Conservation (phyloP, 2,888 invertebrate species). For the Siphonodentalium dalli region DNA sequence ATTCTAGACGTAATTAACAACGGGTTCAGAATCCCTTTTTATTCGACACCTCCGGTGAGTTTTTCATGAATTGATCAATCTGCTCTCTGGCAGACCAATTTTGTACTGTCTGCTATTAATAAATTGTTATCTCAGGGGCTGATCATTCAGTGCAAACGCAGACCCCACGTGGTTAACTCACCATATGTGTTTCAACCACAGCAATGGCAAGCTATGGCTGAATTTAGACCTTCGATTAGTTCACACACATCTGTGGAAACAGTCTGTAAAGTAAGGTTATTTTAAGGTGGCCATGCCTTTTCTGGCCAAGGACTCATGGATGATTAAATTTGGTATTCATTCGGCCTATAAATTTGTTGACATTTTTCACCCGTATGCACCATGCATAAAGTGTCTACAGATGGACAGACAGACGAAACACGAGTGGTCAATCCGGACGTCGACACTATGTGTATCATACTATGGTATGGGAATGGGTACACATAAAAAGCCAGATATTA, state of each 20-base stretch:
- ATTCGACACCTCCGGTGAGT: no score
- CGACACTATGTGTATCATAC: no score
- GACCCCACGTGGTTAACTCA: conserved; percentile 6
- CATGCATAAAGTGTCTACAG: no score
- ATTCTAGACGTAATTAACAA: no score
- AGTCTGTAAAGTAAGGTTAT: conserved; percentile 11
- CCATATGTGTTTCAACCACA: conserved; percentile 2
- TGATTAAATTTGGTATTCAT: conserved; percentile 12
- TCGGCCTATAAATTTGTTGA: conserved; percentile 13
- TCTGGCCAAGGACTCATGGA: conserved; percentile 3
- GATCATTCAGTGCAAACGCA: conserved; percentile 1
- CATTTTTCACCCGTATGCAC: conserved; percentile 5
- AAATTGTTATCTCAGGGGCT: conserved; percentile 1
- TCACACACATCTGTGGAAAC: conserved; percentile 8
- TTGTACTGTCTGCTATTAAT: conserved; percentile 1
- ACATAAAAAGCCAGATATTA: no score
- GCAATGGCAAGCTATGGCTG: conserved; percentile 1
- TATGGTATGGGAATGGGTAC: no score
- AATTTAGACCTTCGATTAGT: conserved; percentile 7
- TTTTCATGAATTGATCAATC: conserved; percentile 2
- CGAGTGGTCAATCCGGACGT: no score
- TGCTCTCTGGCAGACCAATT: neutral
- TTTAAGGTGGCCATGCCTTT: conserved; percentile 1
- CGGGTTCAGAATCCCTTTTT: no score
- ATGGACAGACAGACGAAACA: no score